Percentiles rank a stretch among this genome's conserved stretches.
Conservation (phyloP, 2,113 vertebrate genomes). For the Psittacula cyanocephala region DNA sequence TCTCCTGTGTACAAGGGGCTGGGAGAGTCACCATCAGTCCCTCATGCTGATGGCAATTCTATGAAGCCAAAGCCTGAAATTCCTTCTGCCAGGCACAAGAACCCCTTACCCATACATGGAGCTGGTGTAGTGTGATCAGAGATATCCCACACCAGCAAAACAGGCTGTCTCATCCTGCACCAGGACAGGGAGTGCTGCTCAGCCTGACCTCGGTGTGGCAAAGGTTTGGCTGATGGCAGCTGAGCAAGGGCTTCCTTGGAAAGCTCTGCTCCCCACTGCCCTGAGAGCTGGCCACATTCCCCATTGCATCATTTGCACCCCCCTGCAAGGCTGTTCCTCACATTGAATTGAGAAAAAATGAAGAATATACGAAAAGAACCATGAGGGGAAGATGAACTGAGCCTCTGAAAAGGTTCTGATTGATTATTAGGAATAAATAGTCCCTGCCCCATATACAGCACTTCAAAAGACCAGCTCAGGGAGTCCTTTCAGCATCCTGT, state of each 20-base stretch:
- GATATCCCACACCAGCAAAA: not conserved
- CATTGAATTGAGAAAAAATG: not conserved
- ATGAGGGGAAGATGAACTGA: not conserved
- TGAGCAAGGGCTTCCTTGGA: not conserved
- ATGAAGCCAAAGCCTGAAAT: not conserved
- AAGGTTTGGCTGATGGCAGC: not conserved
- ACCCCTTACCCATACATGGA: not conserved
- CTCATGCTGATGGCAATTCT: not conserved
- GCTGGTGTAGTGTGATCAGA: not conserved
- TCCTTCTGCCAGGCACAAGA: not conserved
- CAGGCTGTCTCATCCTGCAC: not conserved
- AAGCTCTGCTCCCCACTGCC: not conserved
- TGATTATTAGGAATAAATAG: not conserved
- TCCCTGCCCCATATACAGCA: not conserved
- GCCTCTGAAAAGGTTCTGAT: not conserved
- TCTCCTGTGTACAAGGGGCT: not conserved
- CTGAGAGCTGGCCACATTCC: not conserved
- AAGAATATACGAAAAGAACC: not conserved
- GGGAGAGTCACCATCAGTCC: accelerated
- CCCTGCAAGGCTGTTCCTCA: not conserved
- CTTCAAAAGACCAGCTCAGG: not conserved
- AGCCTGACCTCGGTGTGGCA: not conserved
- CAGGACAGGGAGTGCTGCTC: not conserved
- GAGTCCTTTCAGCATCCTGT: not conserved
- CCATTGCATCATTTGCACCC: not conserved